A percentile compares a stretch with the other conserved stretches of the same genome.
These are phyloP conservation scores for Cyrtonyx montezumae DNA, from an alignment of 2,113 vertebrate species.

Conservation along the genomic window DNA sequence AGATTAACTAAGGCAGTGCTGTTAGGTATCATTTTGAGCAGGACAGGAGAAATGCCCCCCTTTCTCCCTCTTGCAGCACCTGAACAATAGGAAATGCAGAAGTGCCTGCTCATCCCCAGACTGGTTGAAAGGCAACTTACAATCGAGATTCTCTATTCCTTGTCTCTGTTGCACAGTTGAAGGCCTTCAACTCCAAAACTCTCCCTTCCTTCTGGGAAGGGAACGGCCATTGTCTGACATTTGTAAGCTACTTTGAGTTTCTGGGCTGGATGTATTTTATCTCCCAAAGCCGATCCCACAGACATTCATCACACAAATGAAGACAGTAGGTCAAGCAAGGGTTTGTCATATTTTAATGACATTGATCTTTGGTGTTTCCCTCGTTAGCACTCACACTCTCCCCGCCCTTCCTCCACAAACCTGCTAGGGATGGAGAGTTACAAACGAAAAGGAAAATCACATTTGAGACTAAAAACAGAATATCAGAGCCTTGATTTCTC, in stretches of 20 bases:
- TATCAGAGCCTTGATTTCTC: slow-evolving; percentile 82
- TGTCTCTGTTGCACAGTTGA: background rate
- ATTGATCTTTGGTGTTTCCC: slow-evolving; percentile 86
- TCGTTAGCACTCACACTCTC: slow-evolving; percentile 79
- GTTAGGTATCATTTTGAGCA: accelerated
- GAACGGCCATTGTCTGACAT: background rate
- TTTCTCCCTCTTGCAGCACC: background rate
- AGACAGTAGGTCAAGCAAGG: slow-evolving; percentile 70
- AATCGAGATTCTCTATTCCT: background rate
- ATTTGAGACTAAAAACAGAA: slow-evolving; percentile 83
- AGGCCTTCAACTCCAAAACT: background rate
- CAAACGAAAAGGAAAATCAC: slow-evolving; percentile 85
- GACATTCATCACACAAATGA: slow-evolving; percentile 7
- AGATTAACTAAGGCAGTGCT: background rate
- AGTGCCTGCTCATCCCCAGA: background rate
- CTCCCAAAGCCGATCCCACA: background rate
- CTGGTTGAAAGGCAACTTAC: background rate
- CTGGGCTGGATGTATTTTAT: background rate
- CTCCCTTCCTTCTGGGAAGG: background rate
- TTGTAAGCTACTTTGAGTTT: background rate
- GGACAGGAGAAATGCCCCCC: accelerated
- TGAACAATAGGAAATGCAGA: background rate
- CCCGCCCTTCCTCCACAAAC: slow-evolving; percentile 76
- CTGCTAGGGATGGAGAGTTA: slow-evolving; percentile 82
- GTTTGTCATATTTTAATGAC: slow-evolving; percentile 85